Percentiles rank a stretch among this genome's conserved stretches.
phyloP scores from a whole-genome alignment of 92 coral and sea anemone genomes.

The Phenganax marumi region DNA sequence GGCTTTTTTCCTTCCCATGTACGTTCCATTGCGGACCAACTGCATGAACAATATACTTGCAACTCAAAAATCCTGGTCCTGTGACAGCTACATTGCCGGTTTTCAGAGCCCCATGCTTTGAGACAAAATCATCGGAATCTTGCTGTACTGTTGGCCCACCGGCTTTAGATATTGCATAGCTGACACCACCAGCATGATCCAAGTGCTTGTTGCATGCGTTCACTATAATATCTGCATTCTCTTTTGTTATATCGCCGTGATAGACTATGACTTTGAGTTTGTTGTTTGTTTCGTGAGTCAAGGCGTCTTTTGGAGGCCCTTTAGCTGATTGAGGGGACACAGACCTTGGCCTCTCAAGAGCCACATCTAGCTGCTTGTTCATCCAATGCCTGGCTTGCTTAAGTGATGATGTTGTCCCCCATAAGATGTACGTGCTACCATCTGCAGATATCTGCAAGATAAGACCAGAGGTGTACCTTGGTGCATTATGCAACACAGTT shows the following conservation, averaged over 20 bases:
- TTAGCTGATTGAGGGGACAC: not conserved
- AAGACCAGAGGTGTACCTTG: not conserved
- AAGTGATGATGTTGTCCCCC: slow-evolving; percentile 20
- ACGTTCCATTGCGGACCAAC: slow-evolving; percentile 67
- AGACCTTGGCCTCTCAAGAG: not conserved
- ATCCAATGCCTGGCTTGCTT: slow-evolving; percentile 7
- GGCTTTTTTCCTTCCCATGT: slow-evolving; percentile 18
- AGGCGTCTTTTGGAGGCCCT: not conserved
- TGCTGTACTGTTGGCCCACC: slow-evolving; percentile 65
- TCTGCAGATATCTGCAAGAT: slow-evolving; percentile 5
- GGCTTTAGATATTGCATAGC: slow-evolving; percentile 58
- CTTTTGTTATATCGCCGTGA: slow-evolving; percentile 70
- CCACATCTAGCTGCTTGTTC: slow-evolving; percentile 8
- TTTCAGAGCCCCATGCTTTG: slow-evolving; percentile 55
- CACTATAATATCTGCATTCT: slow-evolving; percentile 79
- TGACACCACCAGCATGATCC: slow-evolving; percentile 93
- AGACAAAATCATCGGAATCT: slow-evolving; percentile 61
- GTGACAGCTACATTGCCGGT: slow-evolving; percentile 67
- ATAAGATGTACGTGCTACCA: slow-evolving; percentile 12
- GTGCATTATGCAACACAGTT: not conserved
- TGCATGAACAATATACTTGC: slow-evolving; percentile 68
- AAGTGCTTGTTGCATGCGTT: slow-evolving; percentile 88
- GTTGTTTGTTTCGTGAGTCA: slow-evolving; percentile 29
- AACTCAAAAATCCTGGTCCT: slow-evolving; percentile 59
- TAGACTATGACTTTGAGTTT: slow-evolving; percentile 30